These are phyloP conservation scores for Plebejus anna DNA, from an alignment of 2,888 invertebrate species.

Conservation along the genomic window DNA sequence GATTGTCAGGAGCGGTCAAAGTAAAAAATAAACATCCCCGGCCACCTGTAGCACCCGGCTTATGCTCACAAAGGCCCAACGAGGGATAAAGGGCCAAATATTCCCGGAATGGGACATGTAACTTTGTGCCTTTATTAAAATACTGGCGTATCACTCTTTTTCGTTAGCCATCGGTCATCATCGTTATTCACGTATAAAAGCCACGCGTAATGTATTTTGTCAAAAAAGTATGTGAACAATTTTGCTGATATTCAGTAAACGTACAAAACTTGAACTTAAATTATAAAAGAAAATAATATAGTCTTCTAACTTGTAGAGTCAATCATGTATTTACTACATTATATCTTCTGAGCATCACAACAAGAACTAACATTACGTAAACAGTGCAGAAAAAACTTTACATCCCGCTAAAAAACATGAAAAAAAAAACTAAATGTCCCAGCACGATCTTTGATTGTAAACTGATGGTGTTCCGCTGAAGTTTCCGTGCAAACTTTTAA, in stretches of 20 bases:
- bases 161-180: background rate
- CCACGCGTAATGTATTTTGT: background rate
- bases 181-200: background rate
- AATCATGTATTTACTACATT: too few species aligned
- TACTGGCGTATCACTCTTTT: background rate
- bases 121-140: constrained; percentile 22
- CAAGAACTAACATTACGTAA: background rate
- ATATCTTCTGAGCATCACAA: too few species aligned
- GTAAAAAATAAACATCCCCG: constrained; percentile 36
- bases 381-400: background rate
- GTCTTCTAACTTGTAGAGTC: too few species aligned
- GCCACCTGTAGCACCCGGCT: constrained; percentile 54
- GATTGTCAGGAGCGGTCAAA: constrained; percentile 26
- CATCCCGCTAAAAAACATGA: background rate
- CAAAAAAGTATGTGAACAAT: background rate
- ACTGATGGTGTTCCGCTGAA: constrained; percentile 18
- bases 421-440: background rate
- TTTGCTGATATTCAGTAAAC: background rate
- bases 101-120: constrained; percentile 22
- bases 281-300: too few species aligned
- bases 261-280: too few species aligned
- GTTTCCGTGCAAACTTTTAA: constrained; percentile 67
- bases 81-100: constrained; percentile 51
- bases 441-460: constrained; percentile 18
- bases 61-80: constrained; percentile 38